A percentile compares a stretch with the other conserved stretches of the same genome.
phyloP scores from a whole-genome alignment of 1,140 invertebrate species.

The Brachionus rotundiformis region DNA sequence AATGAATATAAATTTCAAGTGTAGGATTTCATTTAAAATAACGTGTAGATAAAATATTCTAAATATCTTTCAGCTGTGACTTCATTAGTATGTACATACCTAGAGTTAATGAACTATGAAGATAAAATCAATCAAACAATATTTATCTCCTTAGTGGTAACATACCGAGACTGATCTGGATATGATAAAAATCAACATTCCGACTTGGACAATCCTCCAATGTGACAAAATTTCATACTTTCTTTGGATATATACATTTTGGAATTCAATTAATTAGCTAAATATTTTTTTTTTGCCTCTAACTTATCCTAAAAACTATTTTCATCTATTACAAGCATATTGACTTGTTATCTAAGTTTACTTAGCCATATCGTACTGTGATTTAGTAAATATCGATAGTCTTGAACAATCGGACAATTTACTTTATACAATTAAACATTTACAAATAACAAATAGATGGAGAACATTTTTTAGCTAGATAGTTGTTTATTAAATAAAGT shows the following conservation, averaged over 20 bases:
- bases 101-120: conserved; percentile 19
- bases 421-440: no score
- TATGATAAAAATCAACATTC: conserved; percentile 7
- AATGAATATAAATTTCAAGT: conserved; percentile 11
- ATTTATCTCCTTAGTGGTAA: not conserved
- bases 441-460: no score
- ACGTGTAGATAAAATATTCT: conserved; percentile 1
- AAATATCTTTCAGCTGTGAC: conserved; percentile 7
- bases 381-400: no score
- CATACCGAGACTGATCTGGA: not conserved
- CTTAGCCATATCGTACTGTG: no score
- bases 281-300: not conserved
- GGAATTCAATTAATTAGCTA: not conserved
- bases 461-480: no score
- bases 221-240: not conserved
- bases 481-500: not conserved
- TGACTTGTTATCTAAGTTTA: not conserved
- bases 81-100: conserved; percentile 1
- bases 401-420: no score
- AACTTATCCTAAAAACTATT: not conserved
- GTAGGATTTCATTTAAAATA: not conserved
- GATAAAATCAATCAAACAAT: conserved; percentile 3
- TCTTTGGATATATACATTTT: not conserved
- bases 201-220: not conserved
- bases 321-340: not conserved